Base-by-base conservation (phyloP, 2,888 invertebrate genomes). In the Troides helena region DNA sequence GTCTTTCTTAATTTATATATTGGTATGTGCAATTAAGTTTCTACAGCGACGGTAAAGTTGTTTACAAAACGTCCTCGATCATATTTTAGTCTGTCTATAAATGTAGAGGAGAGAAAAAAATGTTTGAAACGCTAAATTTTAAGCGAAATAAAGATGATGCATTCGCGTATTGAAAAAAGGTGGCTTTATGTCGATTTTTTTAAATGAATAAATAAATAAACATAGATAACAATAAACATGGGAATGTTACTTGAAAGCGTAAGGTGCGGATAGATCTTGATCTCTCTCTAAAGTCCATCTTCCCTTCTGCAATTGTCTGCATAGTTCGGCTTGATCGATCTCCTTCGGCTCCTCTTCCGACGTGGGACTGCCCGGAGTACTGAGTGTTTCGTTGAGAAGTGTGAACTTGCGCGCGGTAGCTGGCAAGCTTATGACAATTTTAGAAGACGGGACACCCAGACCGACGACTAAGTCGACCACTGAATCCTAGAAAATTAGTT, bases 261-360 rank as follows among this genome's bases (percentile, higher is more conserved):
- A 96, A 75, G 96, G 96, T 71, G 95, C 96, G 0, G 96, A 95
- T 72, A 96, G 88, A 85, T 96, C 96, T 80, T 96, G 95, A 76
- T 96, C 96, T 69, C 96, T 93, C 80, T 96, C 96, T 72, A 96
- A 82, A 0, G 95, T 96, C 96, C 96, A 96, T 62, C 94, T 86
- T 74, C 94, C 94, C 46, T 93, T 94, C 67, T 91, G 88, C 82
- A 96, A 85, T 73, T 88, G 85, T 7, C 89, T 80, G 81, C 95
- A 95, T 14, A 95, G 87, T 81, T 96, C 93, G 50, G 93, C 89
- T 78, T 95, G 94, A 74, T 94, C 93, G 79, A 92, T 87, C 74
- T 87, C 85, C 72, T 85, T 85, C 0, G 96, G 95, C 53, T 93
- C 88, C 4, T 94, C 90, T 58, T 94, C 94, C 53, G 85, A 75